Evolutionary conservation across 2,113 vertebrate genomes (phyloP), one percentile per base, ranked within the genome.

Genomic region (Pavo muticus): DNA sequence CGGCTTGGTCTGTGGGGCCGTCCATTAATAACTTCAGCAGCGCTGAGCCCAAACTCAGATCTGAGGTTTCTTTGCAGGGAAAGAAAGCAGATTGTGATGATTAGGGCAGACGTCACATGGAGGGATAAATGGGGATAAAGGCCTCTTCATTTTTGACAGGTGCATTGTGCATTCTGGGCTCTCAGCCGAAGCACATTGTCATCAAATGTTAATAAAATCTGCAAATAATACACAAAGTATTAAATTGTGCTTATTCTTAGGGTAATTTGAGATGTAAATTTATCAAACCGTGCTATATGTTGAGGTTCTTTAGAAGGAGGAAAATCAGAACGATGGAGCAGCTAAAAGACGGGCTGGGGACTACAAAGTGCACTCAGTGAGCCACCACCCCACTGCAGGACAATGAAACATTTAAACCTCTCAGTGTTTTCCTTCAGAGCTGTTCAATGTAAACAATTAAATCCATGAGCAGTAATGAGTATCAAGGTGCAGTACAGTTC

Each of bases 71-170:
- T 48, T 13, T 4, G 14, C 40, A 5, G 6, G 12, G 1, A 19
- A 29, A 29, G 61, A 32, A 5, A 6, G 20, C 52, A 79, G 85
- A 59, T 74, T 78, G 87, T 74, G 94, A 48, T 96, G 93, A 95
- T 94, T 87, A 94, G 87, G 60, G 78, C 44, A 90, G 78, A 71
- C 0, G 1, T 78, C 83, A n/a, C 48, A 10, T 54, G 80, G 94
- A 80, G 70, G 89, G 94, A 86, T 35, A 35, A 48, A 57, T 39
- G 91, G 92, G 35, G 64, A 97, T 95, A 97, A 96, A 96, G 93
- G 92, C 35, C 94, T 96, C 96, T 97, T 98, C 96, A 89, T 97
- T 97, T 94, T 92, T 93, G 96, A 94, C 97, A 98, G 97, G 95
- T 97, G 97, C 87, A 93, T 83, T 77, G 85, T 83, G 67, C 78